A percentile compares a stretch with the other conserved stretches of the same genome.
phyloP scores from a whole-genome alignment of 2,797 vertebrate genomes.

The Orientallactaga sibirica region DNA sequence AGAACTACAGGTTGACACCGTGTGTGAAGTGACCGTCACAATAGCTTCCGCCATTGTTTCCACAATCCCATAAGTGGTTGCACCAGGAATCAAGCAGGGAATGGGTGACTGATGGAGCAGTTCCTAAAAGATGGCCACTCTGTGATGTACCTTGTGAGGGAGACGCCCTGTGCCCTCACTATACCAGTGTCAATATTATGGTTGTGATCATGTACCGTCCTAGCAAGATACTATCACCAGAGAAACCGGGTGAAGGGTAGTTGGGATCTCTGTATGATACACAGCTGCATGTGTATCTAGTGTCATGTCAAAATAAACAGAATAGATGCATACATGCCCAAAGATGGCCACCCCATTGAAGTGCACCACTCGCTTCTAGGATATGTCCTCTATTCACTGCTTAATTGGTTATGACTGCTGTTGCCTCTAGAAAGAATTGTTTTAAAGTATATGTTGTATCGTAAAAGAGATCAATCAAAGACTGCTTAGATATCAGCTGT shows the following conservation, averaged over 20 bases:
- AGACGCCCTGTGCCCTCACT: too few species aligned
- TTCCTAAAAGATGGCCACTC: not conserved
- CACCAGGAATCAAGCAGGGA: not conserved
- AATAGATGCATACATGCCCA: not conserved
- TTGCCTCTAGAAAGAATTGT: slow-evolving; percentile 42
- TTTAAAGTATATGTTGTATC: slow-evolving; percentile 36
- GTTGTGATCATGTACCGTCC: too few species aligned
- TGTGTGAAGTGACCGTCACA: not conserved
- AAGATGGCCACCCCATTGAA: not conserved
- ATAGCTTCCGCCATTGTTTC: not conserved
- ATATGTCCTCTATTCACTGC: not conserved
- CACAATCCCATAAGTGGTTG: not conserved
- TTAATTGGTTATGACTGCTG: not conserved
- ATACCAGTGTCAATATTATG: too few species aligned
- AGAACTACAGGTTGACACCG: slow-evolving; percentile 50
- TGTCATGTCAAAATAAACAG: too few species aligned
- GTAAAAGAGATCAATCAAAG: slow-evolving; percentile 60
- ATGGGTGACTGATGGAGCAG: not conserved
- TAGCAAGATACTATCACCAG: too few species aligned
- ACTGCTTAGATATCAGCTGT: slow-evolving; percentile 74
- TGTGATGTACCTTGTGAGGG: too few species aligned
- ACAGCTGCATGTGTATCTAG: too few species aligned
- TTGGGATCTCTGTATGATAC: too few species aligned
- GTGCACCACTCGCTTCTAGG: not conserved
- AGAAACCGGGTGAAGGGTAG: too few species aligned